phyloP scores from a whole-genome alignment of 2,797 vertebrate genomes.

The Acomys russatus region DNA sequence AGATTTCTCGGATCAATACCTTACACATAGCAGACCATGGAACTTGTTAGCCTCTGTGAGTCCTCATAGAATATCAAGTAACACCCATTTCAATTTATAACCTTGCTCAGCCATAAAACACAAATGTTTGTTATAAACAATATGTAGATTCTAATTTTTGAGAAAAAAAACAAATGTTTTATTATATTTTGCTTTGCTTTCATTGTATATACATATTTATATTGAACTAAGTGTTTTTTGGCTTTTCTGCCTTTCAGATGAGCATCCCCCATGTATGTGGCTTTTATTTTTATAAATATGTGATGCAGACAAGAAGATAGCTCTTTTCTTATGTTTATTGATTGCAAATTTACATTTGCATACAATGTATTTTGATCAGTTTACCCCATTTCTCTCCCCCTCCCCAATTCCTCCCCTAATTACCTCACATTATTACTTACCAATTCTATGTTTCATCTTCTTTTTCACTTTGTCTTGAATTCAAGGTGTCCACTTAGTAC shows the following conservation, averaged over 20 bases:
- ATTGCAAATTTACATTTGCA: not conserved
- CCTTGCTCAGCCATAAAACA: not conserved
- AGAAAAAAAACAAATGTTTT: not conserved
- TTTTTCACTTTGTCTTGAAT: not conserved
- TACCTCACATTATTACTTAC: not conserved
- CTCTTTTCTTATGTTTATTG: not conserved
- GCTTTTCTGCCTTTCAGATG: not conserved
- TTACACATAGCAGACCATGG: not conserved
- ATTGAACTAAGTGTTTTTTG: not conserved
- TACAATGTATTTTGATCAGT: not conserved
- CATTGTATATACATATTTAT: not conserved
- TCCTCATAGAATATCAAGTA: not conserved
- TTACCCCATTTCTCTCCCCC: not conserved
- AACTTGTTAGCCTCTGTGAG: not conserved
- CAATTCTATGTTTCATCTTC: not conserved
- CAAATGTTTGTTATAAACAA: not conserved
- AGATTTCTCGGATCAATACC: not conserved
- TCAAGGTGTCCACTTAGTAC: not conserved
- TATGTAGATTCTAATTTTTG: not conserved
- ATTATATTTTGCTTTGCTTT: not conserved
- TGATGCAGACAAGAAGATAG: not conserved
- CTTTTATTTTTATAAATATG: not conserved
- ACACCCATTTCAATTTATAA: not conserved
- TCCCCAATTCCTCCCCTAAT: not conserved
- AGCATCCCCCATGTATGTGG: fast-evolving